A percentile compares a stretch with the other conserved stretches of the same genome.
Conservation (phyloP, 2,797 vertebrate genomes). For the Myotis myotis region DNA sequence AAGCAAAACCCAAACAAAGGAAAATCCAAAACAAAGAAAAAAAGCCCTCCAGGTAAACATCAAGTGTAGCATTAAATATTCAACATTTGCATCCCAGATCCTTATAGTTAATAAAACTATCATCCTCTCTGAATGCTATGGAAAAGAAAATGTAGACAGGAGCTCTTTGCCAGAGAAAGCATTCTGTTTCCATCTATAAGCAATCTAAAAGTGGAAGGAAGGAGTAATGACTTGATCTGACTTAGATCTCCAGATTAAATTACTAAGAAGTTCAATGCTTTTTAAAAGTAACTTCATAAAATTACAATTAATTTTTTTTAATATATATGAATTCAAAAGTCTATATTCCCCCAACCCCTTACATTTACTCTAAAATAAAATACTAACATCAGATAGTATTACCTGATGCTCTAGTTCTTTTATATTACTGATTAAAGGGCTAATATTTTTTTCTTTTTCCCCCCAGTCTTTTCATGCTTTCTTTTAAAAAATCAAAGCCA, state of each 20-base stretch:
- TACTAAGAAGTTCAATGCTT: not conserved
- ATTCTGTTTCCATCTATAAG: not conserved
- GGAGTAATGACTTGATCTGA: not conserved
- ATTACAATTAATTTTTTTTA: not conserved
- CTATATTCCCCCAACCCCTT: not conserved
- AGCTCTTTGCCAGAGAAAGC: not conserved
- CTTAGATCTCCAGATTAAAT: not conserved
- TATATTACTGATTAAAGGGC: slow-evolving; percentile 48
- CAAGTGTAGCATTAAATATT: not conserved
- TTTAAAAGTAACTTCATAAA: not conserved
- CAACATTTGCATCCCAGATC: not conserved
- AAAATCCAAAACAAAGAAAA: not conserved
- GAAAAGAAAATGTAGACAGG: not conserved
- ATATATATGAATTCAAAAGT: not conserved
- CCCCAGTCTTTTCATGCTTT: not conserved
- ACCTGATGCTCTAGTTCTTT: not conserved
- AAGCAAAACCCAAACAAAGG: not conserved
- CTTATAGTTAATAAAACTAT: not conserved
- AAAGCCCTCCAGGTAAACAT: not conserved
- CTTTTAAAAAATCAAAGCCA: not conserved
- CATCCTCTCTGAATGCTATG: not conserved
- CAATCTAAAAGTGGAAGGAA: not conserved
- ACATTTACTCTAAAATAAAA: not conserved
- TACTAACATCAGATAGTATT: not conserved
- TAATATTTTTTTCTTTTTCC: not conserved